A percentile compares a stretch with the other conserved stretches of the same genome.
Conservation (phyloP, 2,888 invertebrate genomes). For the Nomada lathburiana region DNA sequence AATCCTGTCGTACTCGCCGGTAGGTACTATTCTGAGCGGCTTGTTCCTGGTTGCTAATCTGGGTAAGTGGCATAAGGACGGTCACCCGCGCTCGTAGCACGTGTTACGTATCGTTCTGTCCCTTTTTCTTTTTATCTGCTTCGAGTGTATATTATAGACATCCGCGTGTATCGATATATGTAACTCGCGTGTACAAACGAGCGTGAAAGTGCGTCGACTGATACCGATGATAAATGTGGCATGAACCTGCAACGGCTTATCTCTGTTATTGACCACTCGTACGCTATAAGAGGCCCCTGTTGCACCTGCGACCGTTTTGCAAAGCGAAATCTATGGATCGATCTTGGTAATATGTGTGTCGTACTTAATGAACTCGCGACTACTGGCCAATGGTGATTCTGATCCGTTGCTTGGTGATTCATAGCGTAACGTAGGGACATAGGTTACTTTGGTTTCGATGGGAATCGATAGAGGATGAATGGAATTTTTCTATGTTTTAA, state of each 20-base stretch:
- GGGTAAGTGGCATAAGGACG: constrained; percentile 72
- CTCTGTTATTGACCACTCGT: background rate
- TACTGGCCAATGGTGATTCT: background rate
- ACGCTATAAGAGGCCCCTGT: background rate
- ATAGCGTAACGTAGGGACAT: constrained; percentile 18
- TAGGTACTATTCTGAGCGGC: constrained; percentile 40
- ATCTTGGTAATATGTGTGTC: constrained; percentile 32
- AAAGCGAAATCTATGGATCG: constrained; percentile 42
- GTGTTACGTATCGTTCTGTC: constrained; percentile 40
- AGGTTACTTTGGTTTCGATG: constrained; percentile 27
- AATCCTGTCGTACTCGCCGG: constrained; percentile 21
- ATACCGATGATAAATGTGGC: constrained; percentile 53
- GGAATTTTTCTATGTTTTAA: too few relatives aligned
- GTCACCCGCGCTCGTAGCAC: constrained; percentile 50
- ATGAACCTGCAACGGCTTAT: constrained; percentile 38
- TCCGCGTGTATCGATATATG: constrained; percentile 14
- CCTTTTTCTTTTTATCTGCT: constrained; percentile 26
- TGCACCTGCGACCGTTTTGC: constrained; percentile 56
- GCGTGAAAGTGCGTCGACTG: constrained; percentile 61
- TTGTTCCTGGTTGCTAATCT: constrained; percentile 73
- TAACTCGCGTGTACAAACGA: constrained; percentile 22
- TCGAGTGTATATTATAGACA: constrained; percentile 2
- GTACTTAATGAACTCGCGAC: constrained; percentile 30
- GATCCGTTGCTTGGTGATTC: constrained; percentile 4
- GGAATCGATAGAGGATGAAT: background rate